Conservation (phyloP, 2,888 invertebrate species). For the Lamellibrachia columna region DNA sequence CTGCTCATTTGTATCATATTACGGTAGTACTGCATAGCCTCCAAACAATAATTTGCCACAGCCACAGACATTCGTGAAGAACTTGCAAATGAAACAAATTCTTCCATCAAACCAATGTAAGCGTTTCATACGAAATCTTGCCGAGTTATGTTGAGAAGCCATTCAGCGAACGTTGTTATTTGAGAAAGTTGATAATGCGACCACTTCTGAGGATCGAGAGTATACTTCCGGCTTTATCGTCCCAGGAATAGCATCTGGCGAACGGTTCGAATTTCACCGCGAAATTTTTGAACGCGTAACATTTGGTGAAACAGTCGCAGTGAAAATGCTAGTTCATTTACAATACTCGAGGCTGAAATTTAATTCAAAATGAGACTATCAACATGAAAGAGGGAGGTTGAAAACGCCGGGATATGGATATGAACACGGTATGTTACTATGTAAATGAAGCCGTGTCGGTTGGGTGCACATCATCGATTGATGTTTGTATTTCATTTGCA, state of each 20-base stretch:
- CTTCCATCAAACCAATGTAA: not conserved
- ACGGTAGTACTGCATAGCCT: not conserved
- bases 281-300: constrained; percentile 4
- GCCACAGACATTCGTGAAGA: not conserved
- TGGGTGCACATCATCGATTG: not conserved
- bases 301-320: not conserved
- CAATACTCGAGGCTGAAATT: not conserved
- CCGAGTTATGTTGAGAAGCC: not conserved
- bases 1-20: not conserved
- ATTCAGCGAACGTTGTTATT: not conserved
- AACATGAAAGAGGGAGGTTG: not conserved
- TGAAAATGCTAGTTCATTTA: not conserved
- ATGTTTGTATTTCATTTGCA: not conserved
- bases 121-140: not conserved
- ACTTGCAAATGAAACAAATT: not conserved
- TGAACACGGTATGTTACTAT: not conserved
- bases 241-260: constrained; percentile 16
- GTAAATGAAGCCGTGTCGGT: not conserved
- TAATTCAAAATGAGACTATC: not conserved
- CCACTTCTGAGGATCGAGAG: not conserved
- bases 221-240: not conserved
- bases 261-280: constrained; percentile 6
- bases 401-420: constrained; percentile 4
- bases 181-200: not conserved
- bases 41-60: not conserved